Base-by-base conservation (phyloP, 1,140 invertebrate genomes). In the Teleogryllus occipitalis region DNA sequence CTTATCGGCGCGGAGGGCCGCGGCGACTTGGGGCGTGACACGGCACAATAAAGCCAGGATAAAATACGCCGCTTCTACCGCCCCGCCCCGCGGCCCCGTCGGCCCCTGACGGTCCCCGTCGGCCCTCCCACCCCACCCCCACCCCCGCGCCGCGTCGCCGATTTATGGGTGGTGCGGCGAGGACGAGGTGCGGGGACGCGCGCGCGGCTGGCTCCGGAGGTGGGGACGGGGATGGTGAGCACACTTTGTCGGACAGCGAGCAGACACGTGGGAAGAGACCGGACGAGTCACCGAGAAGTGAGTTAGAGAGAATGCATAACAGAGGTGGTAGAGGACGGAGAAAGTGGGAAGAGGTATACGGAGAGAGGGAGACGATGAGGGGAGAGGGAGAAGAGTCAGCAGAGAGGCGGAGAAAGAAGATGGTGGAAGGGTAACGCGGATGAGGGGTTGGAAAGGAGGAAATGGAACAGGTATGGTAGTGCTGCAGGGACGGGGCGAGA, bases 31-130 rank as follows among this genome's bases (percentile, higher is more conserved):
- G 78, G 78, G 78, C 46, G 78, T 79, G 78, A 54, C 78, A 54
- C 72, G 65, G 65, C n/a, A 79, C 78, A 74, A 79, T 79, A 79
- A 79, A 79, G 21, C 78, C 72, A 54, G 78, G 73, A 27, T 79
- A 79, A 79, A 79, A 54, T 74, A 79, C 78, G 73, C 22, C 78
- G 78, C 39, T 65, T 47, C 48, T 22, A 47, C 48, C 27, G 48
- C 77, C 39, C 75, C 75, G 75, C 75, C 39, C 27, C 54, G 18
- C 54, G 54, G 54, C 54, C 54, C 54, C 54, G 10, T 65, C 54
- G 54, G 10, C 27, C 27, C n/a, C 18, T 65, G 10, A 18, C 54
- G 18, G 54, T 18, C 54, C n/a, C 75, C 75, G 21, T 47, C 75
- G 8, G 10, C 15, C 21, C 47, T 46, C 75, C 12, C 47, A 10